Evolutionary conservation across 2,113 vertebrate species (phyloP).

Genomic region (Archilochus colubris): DNA sequence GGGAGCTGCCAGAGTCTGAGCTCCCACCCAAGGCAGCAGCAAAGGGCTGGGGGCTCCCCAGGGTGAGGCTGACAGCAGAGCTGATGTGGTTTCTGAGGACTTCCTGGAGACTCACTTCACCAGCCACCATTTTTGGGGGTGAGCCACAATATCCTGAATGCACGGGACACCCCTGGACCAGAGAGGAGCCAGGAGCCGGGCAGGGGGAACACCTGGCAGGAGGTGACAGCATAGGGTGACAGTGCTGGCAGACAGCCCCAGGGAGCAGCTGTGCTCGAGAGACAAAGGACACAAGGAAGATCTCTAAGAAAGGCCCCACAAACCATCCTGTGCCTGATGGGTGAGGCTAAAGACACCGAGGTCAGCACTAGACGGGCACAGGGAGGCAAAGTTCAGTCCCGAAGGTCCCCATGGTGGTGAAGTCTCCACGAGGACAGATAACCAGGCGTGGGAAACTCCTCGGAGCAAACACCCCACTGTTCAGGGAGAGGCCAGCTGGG

Average conservation of each 20-base stretch:
- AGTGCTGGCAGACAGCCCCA: rapidly evolving
- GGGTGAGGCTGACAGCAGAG: neutral
- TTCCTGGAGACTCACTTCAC: neutral
- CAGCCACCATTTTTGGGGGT: neutral
- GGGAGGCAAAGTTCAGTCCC: neutral
- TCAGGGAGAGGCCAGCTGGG: neutral
- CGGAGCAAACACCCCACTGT: neutral
- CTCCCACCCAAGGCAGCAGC: slow-evolving; percentile 30
- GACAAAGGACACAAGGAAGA: neutral
- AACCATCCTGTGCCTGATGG: neutral
- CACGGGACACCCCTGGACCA: rapidly evolving
- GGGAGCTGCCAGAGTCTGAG: rapidly evolving
- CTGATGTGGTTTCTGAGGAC: slow-evolving; percentile 39
- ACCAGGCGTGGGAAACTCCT: neutral
- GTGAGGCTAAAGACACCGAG: neutral
- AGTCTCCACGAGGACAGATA: neutral
- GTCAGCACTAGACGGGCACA: neutral
- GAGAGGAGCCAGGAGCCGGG: neutral
- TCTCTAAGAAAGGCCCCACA: neutral
- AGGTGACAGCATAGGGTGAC: neutral
- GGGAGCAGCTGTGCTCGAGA: neutral
- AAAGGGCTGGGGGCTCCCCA: neutral
- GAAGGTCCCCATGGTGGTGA: neutral
- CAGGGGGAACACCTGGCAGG: neutral
- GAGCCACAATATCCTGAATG: neutral